Evolutionary conservation across 2,888 invertebrate species (phyloP), one percentile per base, ranked within the genome.

Genomic region (Drosophila fulvimacula): DNA sequence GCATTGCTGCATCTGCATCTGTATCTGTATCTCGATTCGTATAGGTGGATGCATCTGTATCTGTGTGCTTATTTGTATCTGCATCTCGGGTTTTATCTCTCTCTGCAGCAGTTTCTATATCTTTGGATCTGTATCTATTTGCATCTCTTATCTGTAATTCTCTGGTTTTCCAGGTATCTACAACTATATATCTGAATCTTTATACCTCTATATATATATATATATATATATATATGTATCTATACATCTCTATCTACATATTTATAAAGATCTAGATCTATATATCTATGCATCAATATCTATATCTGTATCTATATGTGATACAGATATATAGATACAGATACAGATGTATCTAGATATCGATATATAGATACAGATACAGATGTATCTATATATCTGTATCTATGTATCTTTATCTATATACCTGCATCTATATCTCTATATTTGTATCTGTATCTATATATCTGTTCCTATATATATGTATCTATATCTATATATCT

Each of bases 201-300:
- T 48, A 17, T 44, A 17, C 32, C 30, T 32, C 1, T 7, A 17
- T 27, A 5, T 30, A 10, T 48, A 30, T 48, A 48, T 11, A 30
- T 48, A 19, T 30, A 6, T 9, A 3, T 32, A 1, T 30, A 2
- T 30, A 30, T 30, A 2, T 24, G 24, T 24, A 24, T 24, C 24
- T 24, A 24, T 24, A 15, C n/a, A 24, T 32, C 30, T 60, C 42
- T 62, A 51, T 32, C 42, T 66, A 24, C 5, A 21, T 61, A 36
- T 21, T 34, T 46, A 7, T 49, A 60, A n/a, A n/a, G n/a, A n/a
- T 24, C 24, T 24, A 24, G 2, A 5, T 24, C 2, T 24, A 2
- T 24, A 5, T 69, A 36, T 19, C 24, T 24, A 1, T 41, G 32
- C 27, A 46, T 44, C 44, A 24, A 24, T 24, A 24, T 27, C n/a